Base-by-base conservation (phyloP, 2,113 vertebrate species). In the Lophius piscatorius region DNA sequence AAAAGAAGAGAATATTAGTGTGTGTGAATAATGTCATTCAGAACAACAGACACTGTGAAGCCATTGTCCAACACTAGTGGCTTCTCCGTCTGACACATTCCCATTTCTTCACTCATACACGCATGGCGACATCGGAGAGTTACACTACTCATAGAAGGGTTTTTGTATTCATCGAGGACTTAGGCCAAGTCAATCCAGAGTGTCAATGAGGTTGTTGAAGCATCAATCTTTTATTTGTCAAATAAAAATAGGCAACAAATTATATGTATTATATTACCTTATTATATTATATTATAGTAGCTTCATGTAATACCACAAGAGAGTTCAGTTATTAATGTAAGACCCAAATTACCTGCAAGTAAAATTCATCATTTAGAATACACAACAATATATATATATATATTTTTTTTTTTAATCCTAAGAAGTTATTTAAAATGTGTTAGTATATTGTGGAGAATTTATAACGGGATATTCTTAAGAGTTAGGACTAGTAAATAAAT, bases 21-120 rank as follows among this genome's bases (percentile, higher is more conserved):
- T 67, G 49, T 74, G 55, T 91, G 87, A 92, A 90, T 90, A 79
- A 88, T 85, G 74, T 45, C 86, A 87, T 90, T 92, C 81, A 91
- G 58, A 49, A 66, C 49, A 22, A 21, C 16, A 57, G 34, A 83
- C 81, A 91, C 87, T 91, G 82, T 82, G 77, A 56, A 22, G 20
- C 85, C 65, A 82, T 93, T 93, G 91, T 93, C 73, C 21, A 23
- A 34, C 14, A 34, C 49, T 33, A 39, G 85, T 76, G 82, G 73
- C 81, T 71, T 57, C 83, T 70, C 70, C 75, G 80, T 85, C 76
- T 81, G 52, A 81, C 74, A 79, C 70, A 63, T 63, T 63, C 51
- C 61, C 69, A 39, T 78, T 57, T 80, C 57, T 70, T 63, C 68
- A 82, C 75, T 68, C 65, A 81, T 61, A 66, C 62, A 85, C 77